These are phyloP conservation scores for Oryzias dopingdopingensis DNA, from an alignment of 2,797 vertebrate species.

Conservation along the genomic window DNA sequence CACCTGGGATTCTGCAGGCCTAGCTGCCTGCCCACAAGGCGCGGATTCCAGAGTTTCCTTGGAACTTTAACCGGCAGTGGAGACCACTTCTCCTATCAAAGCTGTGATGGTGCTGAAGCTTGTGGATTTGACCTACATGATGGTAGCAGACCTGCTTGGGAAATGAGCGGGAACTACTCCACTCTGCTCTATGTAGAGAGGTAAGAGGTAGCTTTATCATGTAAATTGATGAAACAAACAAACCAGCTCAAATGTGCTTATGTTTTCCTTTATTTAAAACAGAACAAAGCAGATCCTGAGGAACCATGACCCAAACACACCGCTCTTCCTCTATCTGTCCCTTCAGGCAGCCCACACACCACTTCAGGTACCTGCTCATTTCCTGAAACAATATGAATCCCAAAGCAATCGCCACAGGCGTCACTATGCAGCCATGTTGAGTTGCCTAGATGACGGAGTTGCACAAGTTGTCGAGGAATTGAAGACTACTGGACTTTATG, in stretches of 20 bases:
- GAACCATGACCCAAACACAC: slow-evolving; percentile 80
- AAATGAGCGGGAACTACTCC: slow-evolving; percentile 88
- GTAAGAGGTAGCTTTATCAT: slow-evolving; percentile 32
- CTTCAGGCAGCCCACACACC: slow-evolving; percentile 91
- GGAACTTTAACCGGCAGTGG: slow-evolving; percentile 91
- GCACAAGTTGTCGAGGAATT: slow-evolving; percentile 84
- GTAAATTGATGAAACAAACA: too few relatives aligned
- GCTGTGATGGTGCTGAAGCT: slow-evolving; percentile 88
- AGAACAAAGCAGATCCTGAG: slow-evolving; percentile 87
- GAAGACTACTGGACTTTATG: slow-evolving; percentile 80
- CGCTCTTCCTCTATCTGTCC: slow-evolving; percentile 90
- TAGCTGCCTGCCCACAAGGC: slow-evolving; percentile 88
- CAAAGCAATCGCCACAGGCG: slow-evolving; percentile 84
- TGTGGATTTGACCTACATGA: slow-evolving; percentile 95
- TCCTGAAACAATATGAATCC: slow-evolving; percentile 82
- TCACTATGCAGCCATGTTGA: slow-evolving; percentile 90
- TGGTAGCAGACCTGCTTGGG: slow-evolving; percentile 88
- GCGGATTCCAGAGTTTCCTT: slow-evolving; percentile 91
- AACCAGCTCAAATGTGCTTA: too few relatives aligned
- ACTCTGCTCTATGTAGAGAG: slow-evolving; percentile 83
- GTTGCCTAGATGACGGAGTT: slow-evolving; percentile 87
- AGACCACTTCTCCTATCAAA: slow-evolving; percentile 93
- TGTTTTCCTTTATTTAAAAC: slow-evolving; percentile 24
- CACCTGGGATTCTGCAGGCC: slow-evolving; percentile 91
- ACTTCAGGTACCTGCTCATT: slow-evolving; percentile 84